Percentiles rank a stretch among this genome's conserved stretches.
Conservation (phyloP, 2,113 vertebrate genomes). For the Ciconia maguari region DNA sequence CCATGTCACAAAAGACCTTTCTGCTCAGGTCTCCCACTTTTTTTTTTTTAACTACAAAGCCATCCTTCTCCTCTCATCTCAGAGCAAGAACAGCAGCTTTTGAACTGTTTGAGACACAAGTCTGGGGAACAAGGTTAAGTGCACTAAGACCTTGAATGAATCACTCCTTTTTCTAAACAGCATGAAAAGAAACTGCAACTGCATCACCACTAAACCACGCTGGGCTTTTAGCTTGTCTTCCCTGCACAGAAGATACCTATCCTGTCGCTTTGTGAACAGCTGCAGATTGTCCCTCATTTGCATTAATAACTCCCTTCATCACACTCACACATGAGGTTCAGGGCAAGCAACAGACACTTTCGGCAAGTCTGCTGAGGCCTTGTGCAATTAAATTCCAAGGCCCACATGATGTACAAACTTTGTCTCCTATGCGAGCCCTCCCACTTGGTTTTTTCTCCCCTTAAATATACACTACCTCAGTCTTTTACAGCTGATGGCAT, state of each 20-base stretch:
- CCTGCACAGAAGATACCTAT: background rate
- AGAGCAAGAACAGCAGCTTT: background rate
- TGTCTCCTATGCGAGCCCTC: background rate
- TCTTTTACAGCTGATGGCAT: constrained; percentile 31
- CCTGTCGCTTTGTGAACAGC: background rate
- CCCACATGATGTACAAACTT: background rate
- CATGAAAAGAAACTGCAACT: background rate
- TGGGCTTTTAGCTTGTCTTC: background rate
- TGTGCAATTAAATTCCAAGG: background rate
- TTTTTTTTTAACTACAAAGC: background rate
- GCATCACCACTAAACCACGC: background rate
- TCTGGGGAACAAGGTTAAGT: background rate
- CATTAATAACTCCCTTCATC: background rate
- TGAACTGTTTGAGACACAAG: background rate
- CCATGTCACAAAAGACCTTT: background rate
- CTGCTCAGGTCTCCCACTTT: background rate
- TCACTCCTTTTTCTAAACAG: background rate
- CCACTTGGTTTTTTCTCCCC: background rate
- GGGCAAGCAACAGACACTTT: background rate
- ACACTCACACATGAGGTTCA: background rate
- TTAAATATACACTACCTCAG: constrained; percentile 17
- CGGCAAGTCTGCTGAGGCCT: background rate
- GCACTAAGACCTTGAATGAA: background rate
- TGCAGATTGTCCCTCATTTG: background rate
- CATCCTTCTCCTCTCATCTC: background rate